Evolutionary conservation across 2,113 vertebrate species (phyloP), one percentile per base, ranked within the genome.

Genomic region (Sander vitreus): DNA sequence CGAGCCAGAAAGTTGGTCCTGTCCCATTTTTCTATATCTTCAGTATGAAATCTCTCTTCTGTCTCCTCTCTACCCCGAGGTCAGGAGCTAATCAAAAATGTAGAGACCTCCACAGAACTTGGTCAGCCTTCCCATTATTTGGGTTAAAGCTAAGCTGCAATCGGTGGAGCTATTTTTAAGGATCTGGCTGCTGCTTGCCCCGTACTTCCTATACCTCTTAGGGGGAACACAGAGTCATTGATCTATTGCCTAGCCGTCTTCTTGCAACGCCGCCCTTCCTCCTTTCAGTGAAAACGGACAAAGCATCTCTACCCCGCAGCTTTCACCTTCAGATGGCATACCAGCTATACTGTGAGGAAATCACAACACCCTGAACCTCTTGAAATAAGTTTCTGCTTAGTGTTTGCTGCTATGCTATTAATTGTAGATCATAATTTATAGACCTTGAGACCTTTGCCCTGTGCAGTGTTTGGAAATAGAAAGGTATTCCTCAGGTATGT

Each of bases 221-320:
- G 79, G 69, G 88, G 92, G 87, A 92, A 82, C 87, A 74, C 14
- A 0, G 68, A 87, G 85, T 85, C 92, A 93, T 92, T 94, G 93
- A 95, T 95, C 91, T 89, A 75, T 93, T 85, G 86, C 90, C 86
- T 70, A 16, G 58, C 84, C 77, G 85, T 75, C 76, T 67, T 76
- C 55, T 60, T 58, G 68, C 60, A 45, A 76, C 74, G 67, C 36
- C 16, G 6, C 36, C 5, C 27, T n/a, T 23, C 33, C 23, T 19
- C 62, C 59, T 30, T 83, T 79, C 72, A 76, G 67, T 55, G 73
- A 81, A 73, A 86, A 65, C 73, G 76, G 76, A 86, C 80, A 84
- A 78, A 83, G 77, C 74, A 72, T 76, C 16, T 75, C 67, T 55
- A 43, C 77, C 70, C 84, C 80, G 71, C 80, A 82, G 75, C 63